Base-by-base conservation (phyloP, 30 jellyfish, hydroid and myxozoan species). In the Nemopilema nomurai region DNA sequence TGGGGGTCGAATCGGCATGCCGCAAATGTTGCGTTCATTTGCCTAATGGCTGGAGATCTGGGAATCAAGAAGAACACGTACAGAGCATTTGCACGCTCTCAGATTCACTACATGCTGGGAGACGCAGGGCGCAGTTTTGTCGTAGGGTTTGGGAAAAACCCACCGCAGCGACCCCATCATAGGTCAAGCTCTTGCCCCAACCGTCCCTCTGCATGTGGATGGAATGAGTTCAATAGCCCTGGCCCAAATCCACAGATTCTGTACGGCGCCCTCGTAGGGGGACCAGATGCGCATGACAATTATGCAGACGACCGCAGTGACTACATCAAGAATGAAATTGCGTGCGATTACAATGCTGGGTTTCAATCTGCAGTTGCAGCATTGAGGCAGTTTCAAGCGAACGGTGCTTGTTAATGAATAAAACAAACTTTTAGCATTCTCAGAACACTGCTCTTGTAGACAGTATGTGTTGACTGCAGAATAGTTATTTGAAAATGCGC, bases 1-100 rank as follows among this genome's bases (percentile, higher is more conserved):
- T 90, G 96, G 96, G 97, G 97, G 25, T 24, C 97, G 19, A 90
- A 83, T 83, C 33, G 96, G 28, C 97, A 83, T 27, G 96, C 96
- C 3, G 97, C 97, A 19, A 90, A 90, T 29, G 97, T 90, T 20
- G 97, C 97, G 0, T 90, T 83, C 76, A 49, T 76, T 1, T 90
- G 96, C 69, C 87, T 90, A 20, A 84, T 69, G 68, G 87, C 81
- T 1, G 81, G 92, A 18, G 84, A 82, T 49, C 77, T 64, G 23
- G 91, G 91, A 8, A 67, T 82, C 18, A 68, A 69, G 30, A 64
- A 67, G 26, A 67, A 6, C 30, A 68, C 77, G 16, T 90, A 75
- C 70, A 51, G 73, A 21, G 19, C 82, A 20, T 90, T 90, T 51
- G 92, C 91, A 25, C 85, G 93, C 25, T 25, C 83, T 0, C 97